These are phyloP conservation scores for Drepanosiphum platanoidis DNA, from an alignment of 2,888 invertebrate genomes.

Conservation along the genomic window DNA sequence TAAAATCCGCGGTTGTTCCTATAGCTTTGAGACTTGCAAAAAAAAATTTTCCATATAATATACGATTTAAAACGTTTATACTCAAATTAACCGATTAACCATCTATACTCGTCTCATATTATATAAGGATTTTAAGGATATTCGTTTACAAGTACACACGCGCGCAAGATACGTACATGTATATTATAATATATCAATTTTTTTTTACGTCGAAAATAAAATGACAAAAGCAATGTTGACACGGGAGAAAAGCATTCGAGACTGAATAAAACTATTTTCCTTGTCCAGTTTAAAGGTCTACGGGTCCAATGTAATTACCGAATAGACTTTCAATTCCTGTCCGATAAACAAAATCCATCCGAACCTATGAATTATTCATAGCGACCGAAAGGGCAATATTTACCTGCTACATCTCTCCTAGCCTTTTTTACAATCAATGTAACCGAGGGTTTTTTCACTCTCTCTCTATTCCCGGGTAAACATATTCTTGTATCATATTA, in stretches of 20 bases:
- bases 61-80: too few species aligned
- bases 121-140: too few species aligned
- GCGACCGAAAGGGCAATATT: slow-evolving; percentile 46
- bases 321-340: slow-evolving; percentile 53
- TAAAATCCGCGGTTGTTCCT: too few species aligned
- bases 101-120: too few species aligned
- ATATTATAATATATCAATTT: too few species aligned
- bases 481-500: slow-evolving; percentile 34
- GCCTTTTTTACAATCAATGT: slow-evolving; percentile 42
- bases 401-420: slow-evolving; percentile 25
- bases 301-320: slow-evolving; percentile 51
- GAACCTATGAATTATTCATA: slow-evolving; percentile 51
- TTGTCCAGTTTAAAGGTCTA: slow-evolving; percentile 33
- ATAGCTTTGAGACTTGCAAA: too few species aligned
- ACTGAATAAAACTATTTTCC: slow-evolving; percentile 30
- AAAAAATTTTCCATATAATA: too few species aligned
- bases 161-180: too few species aligned
- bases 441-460: neutral
- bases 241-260: slow-evolving; percentile 26
- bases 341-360: slow-evolving; percentile 48
- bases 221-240: slow-evolving; percentile 24
- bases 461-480: neutral
- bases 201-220: neutral
- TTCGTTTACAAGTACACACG: too few species aligned
- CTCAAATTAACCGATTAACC: too few species aligned